These are phyloP conservation scores for Mimas tiliae DNA, from an alignment of 2,888 invertebrate species.

Conservation along the genomic window DNA sequence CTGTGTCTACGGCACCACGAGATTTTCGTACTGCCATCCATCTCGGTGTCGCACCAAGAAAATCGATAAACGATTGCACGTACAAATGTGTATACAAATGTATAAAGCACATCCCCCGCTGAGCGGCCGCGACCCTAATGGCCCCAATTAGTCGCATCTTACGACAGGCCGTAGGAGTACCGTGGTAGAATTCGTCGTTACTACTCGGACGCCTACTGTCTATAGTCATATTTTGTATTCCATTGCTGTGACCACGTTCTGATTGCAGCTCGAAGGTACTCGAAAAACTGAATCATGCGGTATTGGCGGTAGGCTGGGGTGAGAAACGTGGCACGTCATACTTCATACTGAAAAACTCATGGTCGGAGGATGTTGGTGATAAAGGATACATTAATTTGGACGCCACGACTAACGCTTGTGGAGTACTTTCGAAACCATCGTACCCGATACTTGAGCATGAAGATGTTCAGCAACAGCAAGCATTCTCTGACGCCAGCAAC, in stretches of 20 bases:
- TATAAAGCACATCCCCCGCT: too few relatives aligned
- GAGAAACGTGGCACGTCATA: conserved; percentile 55
- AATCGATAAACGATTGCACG: too few relatives aligned
- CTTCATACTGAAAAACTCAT: conserved; percentile 74
- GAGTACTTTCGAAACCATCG: conserved; percentile 62
- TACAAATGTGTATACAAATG: too few relatives aligned
- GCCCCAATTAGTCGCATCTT: too few relatives aligned
- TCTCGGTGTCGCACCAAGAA: too few relatives aligned
- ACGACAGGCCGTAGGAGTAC: too few relatives aligned
- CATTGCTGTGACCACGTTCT: neutral
- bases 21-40: too few relatives aligned
- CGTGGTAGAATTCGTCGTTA: too few relatives aligned
- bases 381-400: conserved; percentile 64
- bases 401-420: conserved; percentile 68
- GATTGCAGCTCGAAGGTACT: conserved; percentile 50
- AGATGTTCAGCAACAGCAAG: conserved; percentile 49
- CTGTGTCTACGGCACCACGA: too few relatives aligned
- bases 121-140: too few relatives aligned
- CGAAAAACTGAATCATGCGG: conserved; percentile 59
- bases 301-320: conserved; percentile 73
- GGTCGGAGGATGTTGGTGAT: conserved; percentile 65
- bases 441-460: conserved; percentile 57
- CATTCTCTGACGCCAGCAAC: conserved; percentile 31
- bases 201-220: too few relatives aligned
- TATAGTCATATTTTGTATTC: neutral